A percentile compares a stretch with the other conserved stretches of the same genome.
phyloP scores from a whole-genome alignment of 2,888 invertebrate species.

The Drosophila tripunctata region DNA sequence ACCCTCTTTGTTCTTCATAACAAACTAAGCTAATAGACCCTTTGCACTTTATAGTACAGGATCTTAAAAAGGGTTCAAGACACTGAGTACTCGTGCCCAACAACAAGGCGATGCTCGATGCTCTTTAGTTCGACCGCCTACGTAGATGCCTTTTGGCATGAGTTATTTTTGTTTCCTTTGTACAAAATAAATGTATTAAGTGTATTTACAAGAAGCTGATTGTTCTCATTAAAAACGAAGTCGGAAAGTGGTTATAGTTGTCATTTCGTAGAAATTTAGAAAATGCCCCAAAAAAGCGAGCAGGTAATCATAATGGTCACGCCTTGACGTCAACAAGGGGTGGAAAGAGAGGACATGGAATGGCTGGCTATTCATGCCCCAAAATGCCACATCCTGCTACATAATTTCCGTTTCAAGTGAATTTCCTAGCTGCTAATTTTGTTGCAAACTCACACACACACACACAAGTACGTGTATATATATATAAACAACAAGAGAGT shows the following conservation, averaged over 20 bases:
- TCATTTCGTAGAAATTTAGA: constrained; percentile 17
- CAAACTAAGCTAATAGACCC: too few relatives aligned
- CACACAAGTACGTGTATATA: not conserved
- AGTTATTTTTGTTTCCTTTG: constrained; percentile 15
- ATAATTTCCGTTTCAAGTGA: constrained; percentile 81
- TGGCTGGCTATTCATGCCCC: constrained; percentile 13
- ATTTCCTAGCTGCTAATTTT: constrained; percentile 79
- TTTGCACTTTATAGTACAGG: not conserved
- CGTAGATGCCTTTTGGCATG: not conserved
- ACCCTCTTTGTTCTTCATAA: too few relatives aligned
- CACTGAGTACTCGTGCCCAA: constrained; percentile 14
- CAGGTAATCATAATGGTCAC: constrained; percentile 32
- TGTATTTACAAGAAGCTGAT: not conserved
- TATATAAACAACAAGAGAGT: not conserved
- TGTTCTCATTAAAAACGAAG: not conserved
- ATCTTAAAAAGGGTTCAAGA: constrained; percentile 46
- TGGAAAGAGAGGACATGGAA: constrained; percentile 19
- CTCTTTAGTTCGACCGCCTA: constrained; percentile 26
- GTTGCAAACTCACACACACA: constrained; percentile 42
- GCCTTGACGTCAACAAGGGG: not conserved
- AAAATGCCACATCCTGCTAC: constrained; percentile 64
- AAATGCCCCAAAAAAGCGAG: constrained; percentile 15
- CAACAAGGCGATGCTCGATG: constrained; percentile 9
- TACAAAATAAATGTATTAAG: not conserved
- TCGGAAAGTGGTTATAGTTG: constrained; percentile 10